Conservation (phyloP, 2,888 invertebrate genomes). For the Caenorhabditis macrosperma region DNA sequence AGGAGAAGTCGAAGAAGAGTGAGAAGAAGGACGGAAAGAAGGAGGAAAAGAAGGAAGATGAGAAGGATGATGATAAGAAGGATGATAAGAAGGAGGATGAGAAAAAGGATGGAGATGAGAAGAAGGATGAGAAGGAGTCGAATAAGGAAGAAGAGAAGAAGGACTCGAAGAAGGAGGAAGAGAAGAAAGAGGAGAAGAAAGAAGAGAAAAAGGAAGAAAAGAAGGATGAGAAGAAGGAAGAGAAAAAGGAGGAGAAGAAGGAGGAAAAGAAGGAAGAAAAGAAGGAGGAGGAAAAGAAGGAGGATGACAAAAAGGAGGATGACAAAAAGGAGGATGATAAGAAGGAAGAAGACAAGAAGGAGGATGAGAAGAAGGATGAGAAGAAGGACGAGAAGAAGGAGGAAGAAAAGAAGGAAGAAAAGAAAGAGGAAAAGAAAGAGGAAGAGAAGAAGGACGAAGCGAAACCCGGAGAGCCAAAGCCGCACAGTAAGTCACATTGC, state of each 20-base stretch:
- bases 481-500: conserved; percentile 6
- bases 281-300: conserved; percentile 8
- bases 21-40: not conserved
- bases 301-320: not conserved
- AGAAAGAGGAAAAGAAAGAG: conserved; percentile 11
- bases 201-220: no score
- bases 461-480: conserved; percentile 10
- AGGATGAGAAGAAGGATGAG: conserved; percentile 8
- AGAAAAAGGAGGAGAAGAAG: conserved; percentile 5
- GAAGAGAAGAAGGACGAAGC: conserved; percentile 14
- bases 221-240: conserved; percentile 15
- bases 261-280: conserved; percentile 4
- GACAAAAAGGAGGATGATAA: conserved; percentile 12
- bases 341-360: not conserved
- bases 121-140: not conserved
- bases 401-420: not conserved
- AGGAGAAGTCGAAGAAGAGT: no score
- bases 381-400: conserved; percentile 12
- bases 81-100: conserved; percentile 1
- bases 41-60: conserved; percentile 7
- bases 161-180: not conserved
- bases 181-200: conserved; percentile 13
- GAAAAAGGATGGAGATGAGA: not conserved
- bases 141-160: conserved; percentile 7
- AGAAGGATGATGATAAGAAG: not conserved